Percentiles rank a stretch among this genome's conserved stretches.
These are phyloP conservation scores for Phenganax stokvisi DNA, from an alignment of 92 coral and sea anemone species.

Conservation along the genomic window DNA sequence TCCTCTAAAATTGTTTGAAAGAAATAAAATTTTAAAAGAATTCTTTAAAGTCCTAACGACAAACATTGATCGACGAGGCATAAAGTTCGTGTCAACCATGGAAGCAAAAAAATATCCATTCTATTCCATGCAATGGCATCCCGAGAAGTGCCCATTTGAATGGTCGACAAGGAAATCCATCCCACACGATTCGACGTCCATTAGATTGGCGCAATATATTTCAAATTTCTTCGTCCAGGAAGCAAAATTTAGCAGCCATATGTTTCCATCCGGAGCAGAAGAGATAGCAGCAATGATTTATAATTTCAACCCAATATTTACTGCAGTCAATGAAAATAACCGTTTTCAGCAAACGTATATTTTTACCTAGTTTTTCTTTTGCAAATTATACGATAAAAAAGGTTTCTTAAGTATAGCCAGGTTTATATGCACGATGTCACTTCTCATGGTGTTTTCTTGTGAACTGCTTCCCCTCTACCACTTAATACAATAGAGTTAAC, in stretches of 20 bases:
- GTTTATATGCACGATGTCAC: no score
- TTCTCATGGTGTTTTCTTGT: no score
- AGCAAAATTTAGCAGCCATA: constrained; percentile 61
- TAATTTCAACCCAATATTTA: constrained; percentile 69
- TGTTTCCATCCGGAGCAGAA: constrained; percentile 55
- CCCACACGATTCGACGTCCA: constrained; percentile 14
- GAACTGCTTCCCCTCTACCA: no score
- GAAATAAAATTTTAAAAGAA: constrained; percentile 25
- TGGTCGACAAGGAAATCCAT: constrained; percentile 18
- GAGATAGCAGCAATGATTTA: constrained; percentile 69
- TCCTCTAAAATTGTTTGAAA: constrained; percentile 46
- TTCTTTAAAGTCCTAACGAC: constrained; percentile 63
- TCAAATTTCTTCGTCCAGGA: constrained; percentile 37
- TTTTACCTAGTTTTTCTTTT: no score
- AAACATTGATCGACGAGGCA: constrained; percentile 61
- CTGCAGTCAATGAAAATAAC: constrained; percentile 19
- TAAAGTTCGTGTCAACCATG: constrained; percentile 61
- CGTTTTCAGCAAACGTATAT: no score
- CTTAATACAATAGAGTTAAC: no score
- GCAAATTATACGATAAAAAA: no score
- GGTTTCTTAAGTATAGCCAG: no score
- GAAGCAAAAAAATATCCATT: constrained; percentile 59
- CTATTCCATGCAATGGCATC: constrained; percentile 45
- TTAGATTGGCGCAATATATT: constrained; percentile 32
- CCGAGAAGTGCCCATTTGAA: constrained; percentile 39